Evolutionary conservation across 2,888 invertebrate genomes (phyloP).

Genomic region (Abscondita cerata): DNA sequence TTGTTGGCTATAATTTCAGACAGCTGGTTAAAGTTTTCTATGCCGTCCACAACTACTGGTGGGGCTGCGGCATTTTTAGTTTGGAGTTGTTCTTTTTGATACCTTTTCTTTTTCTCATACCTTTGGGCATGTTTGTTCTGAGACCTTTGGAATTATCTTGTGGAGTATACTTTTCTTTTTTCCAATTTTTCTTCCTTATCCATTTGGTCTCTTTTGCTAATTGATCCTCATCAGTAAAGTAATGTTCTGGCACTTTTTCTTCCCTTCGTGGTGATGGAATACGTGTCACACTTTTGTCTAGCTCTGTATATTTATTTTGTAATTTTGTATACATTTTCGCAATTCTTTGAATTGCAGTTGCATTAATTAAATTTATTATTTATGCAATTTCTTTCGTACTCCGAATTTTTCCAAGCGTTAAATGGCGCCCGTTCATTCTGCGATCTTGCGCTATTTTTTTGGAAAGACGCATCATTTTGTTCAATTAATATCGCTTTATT

Average conservation of each 20-base stretch:
- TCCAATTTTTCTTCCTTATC: conserved; percentile 13
- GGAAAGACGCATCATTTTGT: conserved; percentile 11
- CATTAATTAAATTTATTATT: conserved; percentile 8
- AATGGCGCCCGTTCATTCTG: conserved; percentile 12
- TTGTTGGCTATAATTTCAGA: not conserved
- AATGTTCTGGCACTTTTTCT: not conserved
- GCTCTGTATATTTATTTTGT: conserved; percentile 10
- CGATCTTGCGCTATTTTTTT: conserved; percentile 18
- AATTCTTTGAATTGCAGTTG: conserved; percentile 6
- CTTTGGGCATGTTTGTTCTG: conserved; percentile 2
- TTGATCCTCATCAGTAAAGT: not conserved
- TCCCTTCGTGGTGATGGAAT: not conserved
- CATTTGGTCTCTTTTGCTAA: not conserved
- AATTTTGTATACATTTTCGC: conserved; percentile 3
- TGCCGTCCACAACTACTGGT: conserved; percentile 8
- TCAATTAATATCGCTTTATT: conserved; percentile 17
- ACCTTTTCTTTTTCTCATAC: conserved; percentile 4
- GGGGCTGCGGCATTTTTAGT: conserved; percentile 18
- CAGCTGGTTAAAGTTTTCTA: conserved; percentile 10
- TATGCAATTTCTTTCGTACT: not conserved
- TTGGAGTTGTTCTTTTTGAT: conserved; percentile 9
- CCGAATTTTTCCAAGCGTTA: conserved; percentile 1
- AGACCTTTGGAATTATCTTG: conserved; percentile 10
- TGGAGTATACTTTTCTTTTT: conserved; percentile 3
- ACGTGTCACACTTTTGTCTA: conserved; percentile 8